A percentile compares a stretch with the other conserved stretches of the same genome.
These are phyloP conservation scores for Schizaphis graminum DNA, from an alignment of 2,888 invertebrate genomes.

Conservation along the genomic window DNA sequence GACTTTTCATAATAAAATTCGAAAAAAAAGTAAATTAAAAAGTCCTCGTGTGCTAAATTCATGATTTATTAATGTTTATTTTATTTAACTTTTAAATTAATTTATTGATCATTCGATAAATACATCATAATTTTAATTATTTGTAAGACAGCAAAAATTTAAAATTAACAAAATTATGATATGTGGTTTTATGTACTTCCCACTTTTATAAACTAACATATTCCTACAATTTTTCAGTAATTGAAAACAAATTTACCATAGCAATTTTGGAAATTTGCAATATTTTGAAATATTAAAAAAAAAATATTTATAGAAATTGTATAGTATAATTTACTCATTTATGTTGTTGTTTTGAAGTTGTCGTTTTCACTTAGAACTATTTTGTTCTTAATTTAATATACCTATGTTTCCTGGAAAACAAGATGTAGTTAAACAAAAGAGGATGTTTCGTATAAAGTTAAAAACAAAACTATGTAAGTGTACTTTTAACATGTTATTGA, in stretches of 20 bases:
- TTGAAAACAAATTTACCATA: background rate
- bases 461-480: background rate
- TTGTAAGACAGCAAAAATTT: background rate
- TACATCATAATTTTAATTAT: background rate
- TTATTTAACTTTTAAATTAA: background rate
- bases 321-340: background rate
- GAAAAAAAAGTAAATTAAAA: background rate
- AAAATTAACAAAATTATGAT: background rate
- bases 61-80: background rate
- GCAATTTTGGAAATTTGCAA: rapidly evolving
- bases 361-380: background rate
- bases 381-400: background rate
- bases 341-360: background rate
- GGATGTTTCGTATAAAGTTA: background rate
- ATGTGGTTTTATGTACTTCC: background rate
- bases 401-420: background rate
- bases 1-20: background rate
- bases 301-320: background rate
- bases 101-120: background rate
- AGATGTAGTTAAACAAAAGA: background rate
- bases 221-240: background rate
- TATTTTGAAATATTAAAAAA: background rate
- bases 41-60: background rate
- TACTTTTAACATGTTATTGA: background rate
- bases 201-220: background rate